Base-by-base conservation (phyloP, 2,797 vertebrate species). In the Erethizon dorsatum region DNA sequence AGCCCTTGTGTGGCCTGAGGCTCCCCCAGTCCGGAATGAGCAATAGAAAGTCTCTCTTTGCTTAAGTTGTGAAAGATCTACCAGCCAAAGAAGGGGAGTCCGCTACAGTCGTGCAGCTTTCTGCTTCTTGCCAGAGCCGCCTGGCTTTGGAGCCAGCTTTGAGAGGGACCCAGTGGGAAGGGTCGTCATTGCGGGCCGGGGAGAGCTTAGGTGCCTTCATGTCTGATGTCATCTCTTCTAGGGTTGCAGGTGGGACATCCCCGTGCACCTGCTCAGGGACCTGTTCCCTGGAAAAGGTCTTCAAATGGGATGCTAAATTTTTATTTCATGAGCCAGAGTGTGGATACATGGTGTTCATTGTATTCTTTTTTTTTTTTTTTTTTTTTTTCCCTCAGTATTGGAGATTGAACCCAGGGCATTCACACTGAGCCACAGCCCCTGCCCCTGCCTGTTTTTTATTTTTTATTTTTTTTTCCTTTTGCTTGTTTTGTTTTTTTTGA, bases 1-100 rank as follows among this genome's bases (percentile, higher is more conserved):
- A 96, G 95, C 14, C 22, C 33, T 54, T 94, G 90, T 89, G 97
- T 88, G 95, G 96, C 94, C 96, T 0, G 4, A 84, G 92, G 87
- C 90, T 26, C 2, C 79, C 71, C 88, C 41, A 28, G 41, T 80
- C 12, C 56, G 83, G 14, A 5, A 65, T 1, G 2, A 4, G 54
- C n/a, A 6, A 10, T 18, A 20, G 73, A 75, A 56, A 65, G 71
- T 26, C 33, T 83, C n/a, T 92, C 52, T 84, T 54, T 69, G 59
- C 86, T 80, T 15, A 47, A 69, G 47, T 14, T 2, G 41, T 1
- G 1, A 17, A 13, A 22, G 52, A 20, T 10, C 45, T 8, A 37
- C 78, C 12, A 4, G 24, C 56, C 31, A 18, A 14, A 41, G 57
- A 54, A 4, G 1, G 54, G 67, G 71, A 4, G 4, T n/a, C 3